phyloP scores from a whole-genome alignment of 2,797 vertebrate species.

The Aldrovandia affinis region DNA sequence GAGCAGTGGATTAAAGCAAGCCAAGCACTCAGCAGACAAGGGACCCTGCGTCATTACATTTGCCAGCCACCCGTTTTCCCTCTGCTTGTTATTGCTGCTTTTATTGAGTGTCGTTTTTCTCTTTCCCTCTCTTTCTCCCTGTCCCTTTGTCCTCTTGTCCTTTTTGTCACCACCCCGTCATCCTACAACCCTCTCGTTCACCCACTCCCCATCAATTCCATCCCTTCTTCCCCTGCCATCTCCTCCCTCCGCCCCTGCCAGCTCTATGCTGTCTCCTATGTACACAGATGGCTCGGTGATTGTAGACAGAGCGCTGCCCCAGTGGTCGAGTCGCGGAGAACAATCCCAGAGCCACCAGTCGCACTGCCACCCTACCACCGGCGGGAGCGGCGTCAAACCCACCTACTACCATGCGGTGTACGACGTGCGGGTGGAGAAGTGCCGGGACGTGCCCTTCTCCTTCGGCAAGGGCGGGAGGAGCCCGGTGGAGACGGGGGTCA shows the following conservation, averaged over 20 bases:
- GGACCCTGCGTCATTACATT: slow-evolving; percentile 30
- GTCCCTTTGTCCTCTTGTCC: neutral
- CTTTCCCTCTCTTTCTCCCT: neutral
- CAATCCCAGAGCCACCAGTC: slow-evolving; percentile 55
- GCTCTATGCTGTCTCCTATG: slow-evolving; percentile 72
- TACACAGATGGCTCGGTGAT: slow-evolving; percentile 58
- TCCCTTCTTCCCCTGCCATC: neutral
- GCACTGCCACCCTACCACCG: slow-evolving; percentile 61
- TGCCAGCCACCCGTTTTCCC: slow-evolving; percentile 23
- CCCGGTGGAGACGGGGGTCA: slow-evolving; percentile 37
- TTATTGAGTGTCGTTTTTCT: neutral
- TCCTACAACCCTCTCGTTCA: neutral
- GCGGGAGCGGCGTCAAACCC: slow-evolving; percentile 66
- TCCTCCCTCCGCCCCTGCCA: slow-evolving; percentile 35
- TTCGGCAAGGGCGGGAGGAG: slow-evolving; percentile 42
- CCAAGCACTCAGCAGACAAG: slow-evolving; percentile 61
- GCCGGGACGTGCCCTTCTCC: slow-evolving; percentile 59
- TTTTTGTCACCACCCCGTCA: neutral
- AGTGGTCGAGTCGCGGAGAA: slow-evolving; percentile 55
- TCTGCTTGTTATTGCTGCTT: neutral
- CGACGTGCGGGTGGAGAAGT: slow-evolving; percentile 67
- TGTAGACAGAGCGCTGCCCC: slow-evolving; percentile 44
- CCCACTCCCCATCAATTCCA: neutral
- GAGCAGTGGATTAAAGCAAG: slow-evolving; percentile 59
- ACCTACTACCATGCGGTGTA: slow-evolving; percentile 73